Evolutionary conservation across 1,140 invertebrate genomes (phyloP).

Genomic region (Brachionus paranguensis): DNA sequence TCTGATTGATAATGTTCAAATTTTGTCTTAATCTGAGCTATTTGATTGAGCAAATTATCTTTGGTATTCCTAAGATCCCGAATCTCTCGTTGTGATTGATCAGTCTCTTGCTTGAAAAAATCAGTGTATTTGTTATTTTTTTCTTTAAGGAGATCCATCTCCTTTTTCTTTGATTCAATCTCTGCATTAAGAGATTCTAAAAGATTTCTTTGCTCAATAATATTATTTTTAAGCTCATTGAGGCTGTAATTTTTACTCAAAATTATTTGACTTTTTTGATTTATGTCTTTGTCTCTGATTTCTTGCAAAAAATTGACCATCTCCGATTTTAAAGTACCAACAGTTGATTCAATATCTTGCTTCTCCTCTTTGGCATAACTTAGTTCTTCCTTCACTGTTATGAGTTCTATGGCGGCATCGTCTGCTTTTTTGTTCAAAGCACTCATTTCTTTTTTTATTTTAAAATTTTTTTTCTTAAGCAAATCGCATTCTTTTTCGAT

Average conservation of each 20-base stretch:
- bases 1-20: conserved; percentile 4
- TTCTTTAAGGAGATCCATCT: conserved; percentile 14
- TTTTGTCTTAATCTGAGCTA: background rate
- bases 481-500: background rate
- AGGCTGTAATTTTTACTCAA: background rate
- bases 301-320: conserved; percentile 37
- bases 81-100: background rate
- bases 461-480: background rate
- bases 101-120: background rate
- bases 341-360: background rate
- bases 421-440: conserved; percentile 32
- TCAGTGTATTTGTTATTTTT: conserved; percentile 15
- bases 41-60: background rate
- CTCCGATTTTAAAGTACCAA: background rate
- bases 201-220: conserved; percentile 1
- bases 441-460: conserved; percentile 15
- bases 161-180: conserved; percentile 8
- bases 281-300: background rate
- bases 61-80: background rate
- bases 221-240: background rate
- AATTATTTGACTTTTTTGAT: background rate
- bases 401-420: conserved; percentile 1
- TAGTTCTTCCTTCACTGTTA: background rate
- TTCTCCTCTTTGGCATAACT: conserved; percentile 4
- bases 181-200: background rate